Evolutionary conservation across 2,888 invertebrate genomes (phyloP).

Genomic region (Scrobipalpa atriplicella): DNA sequence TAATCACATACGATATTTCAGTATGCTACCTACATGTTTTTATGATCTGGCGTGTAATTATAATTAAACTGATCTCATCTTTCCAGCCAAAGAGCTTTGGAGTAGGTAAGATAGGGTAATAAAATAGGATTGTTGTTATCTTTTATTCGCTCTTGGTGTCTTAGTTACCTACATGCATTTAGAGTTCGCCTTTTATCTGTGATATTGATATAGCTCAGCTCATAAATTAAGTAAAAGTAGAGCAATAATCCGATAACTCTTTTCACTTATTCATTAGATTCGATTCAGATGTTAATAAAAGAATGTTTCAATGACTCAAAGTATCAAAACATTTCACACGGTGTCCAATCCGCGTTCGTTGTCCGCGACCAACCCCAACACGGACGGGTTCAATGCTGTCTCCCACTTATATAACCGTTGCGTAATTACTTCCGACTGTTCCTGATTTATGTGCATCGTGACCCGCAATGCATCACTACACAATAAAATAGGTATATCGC

Average conservation of each 20-base stretch:
- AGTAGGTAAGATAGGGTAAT: background rate
- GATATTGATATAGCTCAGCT: too few species aligned
- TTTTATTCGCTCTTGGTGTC: background rate
- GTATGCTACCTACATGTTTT: background rate
- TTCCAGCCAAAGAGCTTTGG: background rate
- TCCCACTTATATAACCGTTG: slow-evolving; percentile 49
- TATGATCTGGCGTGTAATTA: background rate
- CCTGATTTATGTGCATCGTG: slow-evolving; percentile 50
- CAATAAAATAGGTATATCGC: slow-evolving; percentile 29
- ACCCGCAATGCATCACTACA: slow-evolving; percentile 39
- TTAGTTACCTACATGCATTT: background rate
- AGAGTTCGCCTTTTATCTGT: background rate
- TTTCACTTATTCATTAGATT: background rate
- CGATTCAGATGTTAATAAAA: too few species aligned
- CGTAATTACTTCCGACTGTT: slow-evolving; percentile 63
- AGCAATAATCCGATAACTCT: background rate
- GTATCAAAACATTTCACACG: slow-evolving; percentile 46
- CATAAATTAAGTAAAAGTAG: background rate
- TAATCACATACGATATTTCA: background rate
- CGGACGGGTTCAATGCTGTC: slow-evolving; percentile 58
- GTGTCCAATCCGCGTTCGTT: slow-evolving; percentile 53
- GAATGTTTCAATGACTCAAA: slow-evolving; percentile 31
- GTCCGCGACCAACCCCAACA: slow-evolving; percentile 59
- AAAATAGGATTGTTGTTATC: background rate
- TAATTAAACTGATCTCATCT: slow-evolving; percentile 13